phyloP scores from a whole-genome alignment of 2,113 vertebrate genomes.

The Strix uralensis region DNA sequence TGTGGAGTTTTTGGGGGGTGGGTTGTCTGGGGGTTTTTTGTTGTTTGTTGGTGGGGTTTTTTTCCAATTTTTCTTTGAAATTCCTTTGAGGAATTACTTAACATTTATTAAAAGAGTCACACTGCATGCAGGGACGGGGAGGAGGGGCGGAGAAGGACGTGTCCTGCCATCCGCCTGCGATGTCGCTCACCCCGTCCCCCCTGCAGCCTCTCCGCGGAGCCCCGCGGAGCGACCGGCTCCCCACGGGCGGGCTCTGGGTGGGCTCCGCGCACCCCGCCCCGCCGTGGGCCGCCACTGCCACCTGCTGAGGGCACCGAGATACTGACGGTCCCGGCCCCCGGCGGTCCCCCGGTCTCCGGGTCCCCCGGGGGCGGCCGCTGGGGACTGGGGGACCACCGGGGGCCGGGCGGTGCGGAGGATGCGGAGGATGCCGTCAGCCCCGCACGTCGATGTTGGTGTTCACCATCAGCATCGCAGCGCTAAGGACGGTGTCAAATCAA shows the following conservation, averaged over 20 bases:
- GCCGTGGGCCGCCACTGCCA: constrained; percentile 65
- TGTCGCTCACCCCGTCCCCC: too few relatives aligned
- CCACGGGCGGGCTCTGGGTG: background rate
- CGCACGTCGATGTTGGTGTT: fast-evolving
- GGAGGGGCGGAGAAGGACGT: background rate
- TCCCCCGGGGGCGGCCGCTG: fast-evolving
- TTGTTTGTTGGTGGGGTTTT: too few relatives aligned
- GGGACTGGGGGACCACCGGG: fast-evolving
- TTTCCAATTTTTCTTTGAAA: background rate
- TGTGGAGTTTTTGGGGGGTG: background rate
- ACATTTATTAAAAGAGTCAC: background rate
- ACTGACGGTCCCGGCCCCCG: background rate
- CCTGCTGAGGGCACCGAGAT: constrained; percentile 62
- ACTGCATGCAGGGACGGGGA: background rate
- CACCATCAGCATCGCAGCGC: background rate
- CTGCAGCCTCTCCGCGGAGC: background rate
- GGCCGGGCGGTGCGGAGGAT: background rate
- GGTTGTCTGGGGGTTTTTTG: background rate
- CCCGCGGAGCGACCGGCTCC: background rate
- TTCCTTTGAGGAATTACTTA: background rate
- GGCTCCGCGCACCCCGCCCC: background rate
- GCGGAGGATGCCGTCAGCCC: background rate
- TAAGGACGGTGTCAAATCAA: background rate
- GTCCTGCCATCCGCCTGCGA: background rate
- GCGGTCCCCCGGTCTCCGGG: background rate